A percentile compares a stretch with the other conserved stretches of the same genome.
Evolutionary conservation across 2,797 vertebrate genomes (phyloP).

Genomic region (Enteromius fasciolatus): DNA sequence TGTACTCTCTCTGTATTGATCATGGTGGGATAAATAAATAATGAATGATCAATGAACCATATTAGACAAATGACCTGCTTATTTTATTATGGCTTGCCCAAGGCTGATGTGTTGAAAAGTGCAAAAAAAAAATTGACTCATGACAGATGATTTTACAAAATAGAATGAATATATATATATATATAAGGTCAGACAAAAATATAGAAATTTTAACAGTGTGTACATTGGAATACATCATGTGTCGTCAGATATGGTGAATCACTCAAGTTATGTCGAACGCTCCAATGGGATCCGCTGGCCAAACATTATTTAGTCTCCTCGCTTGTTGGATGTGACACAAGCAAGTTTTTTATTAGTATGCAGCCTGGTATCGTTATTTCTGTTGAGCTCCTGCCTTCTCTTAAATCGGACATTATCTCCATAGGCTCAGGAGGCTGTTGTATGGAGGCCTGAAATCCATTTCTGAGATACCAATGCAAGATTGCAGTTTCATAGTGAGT

Average conservation of each 20-base stretch:
- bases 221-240: background rate
- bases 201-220: background rate
- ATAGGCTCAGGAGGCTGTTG: slow-evolving; percentile 20
- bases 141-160: background rate
- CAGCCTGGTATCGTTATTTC: background rate
- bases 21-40: background rate
- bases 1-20: background rate
- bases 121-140: background rate
- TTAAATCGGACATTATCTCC: slow-evolving; percentile 26
- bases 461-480: slow-evolving; percentile 43
- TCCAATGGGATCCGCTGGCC: background rate
- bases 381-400: background rate
- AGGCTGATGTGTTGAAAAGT: background rate
- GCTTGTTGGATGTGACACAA: background rate
- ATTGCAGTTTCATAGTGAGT: slow-evolving; percentile 59
- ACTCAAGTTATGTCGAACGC: background rate
- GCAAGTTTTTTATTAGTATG: background rate
- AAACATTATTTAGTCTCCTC: background rate
- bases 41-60: background rate
- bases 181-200: background rate
- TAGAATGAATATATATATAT: too few relatives aligned
- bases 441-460: slow-evolving; percentile 35
- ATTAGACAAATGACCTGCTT: background rate
- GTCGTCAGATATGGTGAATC: background rate
- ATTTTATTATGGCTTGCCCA: background rate